phyloP scores from a whole-genome alignment of 2,888 invertebrate genomes.

The Calameuta filiformis region DNA sequence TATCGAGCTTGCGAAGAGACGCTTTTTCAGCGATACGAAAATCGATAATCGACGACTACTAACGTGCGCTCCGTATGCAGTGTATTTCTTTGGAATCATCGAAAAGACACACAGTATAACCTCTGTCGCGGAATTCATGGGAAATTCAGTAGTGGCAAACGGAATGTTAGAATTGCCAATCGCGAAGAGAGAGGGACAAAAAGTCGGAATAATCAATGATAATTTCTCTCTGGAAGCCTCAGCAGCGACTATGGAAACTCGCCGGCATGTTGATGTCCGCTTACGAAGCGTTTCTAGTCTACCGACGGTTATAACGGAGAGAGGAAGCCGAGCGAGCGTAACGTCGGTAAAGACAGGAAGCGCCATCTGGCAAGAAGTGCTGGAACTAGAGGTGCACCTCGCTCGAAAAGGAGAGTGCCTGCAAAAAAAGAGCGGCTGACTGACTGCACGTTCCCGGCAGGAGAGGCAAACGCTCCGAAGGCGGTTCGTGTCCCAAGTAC shows the following conservation, averaged over 20 bases:
- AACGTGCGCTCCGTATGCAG: slow-evolving; percentile 16
- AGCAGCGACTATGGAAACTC: background rate
- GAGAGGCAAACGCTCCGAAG: slow-evolving; percentile 24
- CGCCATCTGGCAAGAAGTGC: background rate
- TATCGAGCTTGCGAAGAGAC: slow-evolving; percentile 24
- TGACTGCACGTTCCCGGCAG: background rate
- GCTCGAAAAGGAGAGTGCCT: slow-evolving; percentile 21
- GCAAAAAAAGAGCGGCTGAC: slow-evolving; percentile 19
- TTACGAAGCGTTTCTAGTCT: background rate
- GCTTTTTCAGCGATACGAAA: background rate
- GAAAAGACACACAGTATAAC: background rate
- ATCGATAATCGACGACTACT: slow-evolving; percentile 21
- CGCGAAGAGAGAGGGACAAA: background rate
- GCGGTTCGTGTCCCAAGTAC: slow-evolving; percentile 30
- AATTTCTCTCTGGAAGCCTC: background rate
- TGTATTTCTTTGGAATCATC: background rate
- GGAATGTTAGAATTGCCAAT: background rate
- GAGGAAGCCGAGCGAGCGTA: background rate
- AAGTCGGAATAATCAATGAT: background rate
- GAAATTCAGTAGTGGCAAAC: background rate
- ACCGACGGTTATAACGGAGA: background rate
- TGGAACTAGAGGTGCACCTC: background rate
- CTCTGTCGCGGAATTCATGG: background rate
- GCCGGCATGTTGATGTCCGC: background rate
- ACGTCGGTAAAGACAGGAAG: background rate